Conservation (phyloP, 2,888 invertebrate genomes). For the Podotricha telesiphe region DNA sequence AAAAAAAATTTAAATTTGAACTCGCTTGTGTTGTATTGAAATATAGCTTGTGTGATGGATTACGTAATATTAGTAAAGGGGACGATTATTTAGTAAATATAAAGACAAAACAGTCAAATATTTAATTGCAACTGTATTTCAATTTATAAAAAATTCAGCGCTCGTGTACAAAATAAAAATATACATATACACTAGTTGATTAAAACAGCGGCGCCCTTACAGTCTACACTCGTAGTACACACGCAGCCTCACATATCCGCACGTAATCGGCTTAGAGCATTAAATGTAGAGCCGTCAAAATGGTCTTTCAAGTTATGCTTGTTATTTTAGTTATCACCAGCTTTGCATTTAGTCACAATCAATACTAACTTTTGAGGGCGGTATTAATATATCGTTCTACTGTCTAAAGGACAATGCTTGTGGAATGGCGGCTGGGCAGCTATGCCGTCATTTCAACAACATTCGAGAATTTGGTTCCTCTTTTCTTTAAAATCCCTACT, state of each 20-base stretch:
- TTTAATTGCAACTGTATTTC: too few relatives aligned
- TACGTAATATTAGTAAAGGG: too few relatives aligned
- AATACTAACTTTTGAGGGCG: background rate
- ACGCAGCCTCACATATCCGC: background rate
- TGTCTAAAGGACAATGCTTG: background rate
- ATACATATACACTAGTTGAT: background rate
- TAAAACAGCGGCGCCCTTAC: background rate
- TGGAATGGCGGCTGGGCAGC: background rate
- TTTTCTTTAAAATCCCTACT: too few relatives aligned
- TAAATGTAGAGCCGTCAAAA: conserved; percentile 8
- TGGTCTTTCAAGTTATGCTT: background rate
- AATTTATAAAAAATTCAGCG: background rate
- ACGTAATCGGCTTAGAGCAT: conserved; percentile 2
- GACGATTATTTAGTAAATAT: too few relatives aligned
- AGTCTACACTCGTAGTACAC: background rate
- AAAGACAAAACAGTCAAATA: too few relatives aligned
- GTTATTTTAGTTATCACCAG: background rate
- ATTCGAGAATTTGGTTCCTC: too few relatives aligned
- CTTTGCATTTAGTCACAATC: background rate
- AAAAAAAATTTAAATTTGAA: too few relatives aligned
- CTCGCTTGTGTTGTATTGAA: too few relatives aligned
- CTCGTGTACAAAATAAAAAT: background rate
- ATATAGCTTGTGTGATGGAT: too few relatives aligned
- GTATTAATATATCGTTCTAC: background rate
- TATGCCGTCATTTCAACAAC: too few relatives aligned